Evolutionary conservation across 2,888 invertebrate genomes (phyloP), one percentile per base, ranked within the genome.

Genomic region (Ormyrus thymus): DNA sequence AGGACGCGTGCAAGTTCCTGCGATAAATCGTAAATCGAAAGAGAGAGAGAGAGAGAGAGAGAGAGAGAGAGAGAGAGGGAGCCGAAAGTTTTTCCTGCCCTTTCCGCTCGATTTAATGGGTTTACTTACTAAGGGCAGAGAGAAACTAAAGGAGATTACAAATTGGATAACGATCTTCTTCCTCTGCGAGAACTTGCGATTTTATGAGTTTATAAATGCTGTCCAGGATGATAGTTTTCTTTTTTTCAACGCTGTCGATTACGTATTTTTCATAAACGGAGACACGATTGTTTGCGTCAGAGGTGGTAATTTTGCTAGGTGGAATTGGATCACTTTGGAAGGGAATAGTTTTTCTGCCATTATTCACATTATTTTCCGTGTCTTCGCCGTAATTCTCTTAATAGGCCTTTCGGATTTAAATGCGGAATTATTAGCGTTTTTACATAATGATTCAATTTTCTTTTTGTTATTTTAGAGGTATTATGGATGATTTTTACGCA

Each of bases 101-200:
- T 29, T 59, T 15, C 66, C 50, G 69, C 51, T 55, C 73, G 73
- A 76, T 64, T 79, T 76, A 68, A 73, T 80, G 53, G 76, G 7
- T 64, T 48, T 59, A 45, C 58, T 48, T 10, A 13, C 51, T n/a
- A 51, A 61, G 13, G 29, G 15, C 13, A 15, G 46, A 73, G 10
- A 48, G 45, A 56, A 13, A 29, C 13, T 7, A 51, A 48, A 64
- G 50, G 46, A 80, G 62, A 80, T 80, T 72, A 69, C 76, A 76
- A 76, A 76, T 76, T 73, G 79, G 76, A 69, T 69, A 68, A 76
- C 68, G 62, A 80, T 78, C 59, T 50, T 55, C 53, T 55, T 51
- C 51, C 48, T 3, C 56, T 29, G 11, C 43, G 6, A 55, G 53
- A 46, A 10, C 45, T 53, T 29, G 10, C 48, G 58, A 45, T 70